These are phyloP conservation scores for Decapterus maruadsi DNA, from an alignment of 2,797 vertebrate species.

Conservation along the genomic window DNA sequence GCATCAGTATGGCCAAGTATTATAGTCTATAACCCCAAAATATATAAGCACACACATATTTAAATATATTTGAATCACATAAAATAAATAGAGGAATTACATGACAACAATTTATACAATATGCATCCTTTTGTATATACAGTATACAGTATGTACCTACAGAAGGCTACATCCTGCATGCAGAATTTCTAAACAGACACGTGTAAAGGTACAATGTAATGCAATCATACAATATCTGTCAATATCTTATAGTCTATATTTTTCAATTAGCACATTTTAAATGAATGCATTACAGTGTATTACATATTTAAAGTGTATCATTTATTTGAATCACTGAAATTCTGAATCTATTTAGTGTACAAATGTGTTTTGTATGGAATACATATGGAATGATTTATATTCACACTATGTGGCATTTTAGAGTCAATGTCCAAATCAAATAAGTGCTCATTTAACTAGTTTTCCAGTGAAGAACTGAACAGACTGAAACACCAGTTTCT, in stretches of 20 bases:
- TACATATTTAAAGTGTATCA: background rate
- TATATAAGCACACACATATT: background rate
- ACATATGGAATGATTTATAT: background rate
- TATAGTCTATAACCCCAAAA: background rate
- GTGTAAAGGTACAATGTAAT: background rate
- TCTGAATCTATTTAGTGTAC: background rate
- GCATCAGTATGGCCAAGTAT: background rate
- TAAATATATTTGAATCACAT: background rate
- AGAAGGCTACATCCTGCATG: background rate
- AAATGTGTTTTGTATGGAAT: too few relatives aligned
- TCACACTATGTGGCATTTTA: background rate
- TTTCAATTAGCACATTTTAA: background rate
- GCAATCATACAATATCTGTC: background rate
- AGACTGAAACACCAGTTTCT: too few relatives aligned
- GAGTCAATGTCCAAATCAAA: background rate
- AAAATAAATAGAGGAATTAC: background rate
- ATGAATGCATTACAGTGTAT: background rate
- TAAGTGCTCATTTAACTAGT: background rate
- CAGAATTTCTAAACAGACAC: background rate
- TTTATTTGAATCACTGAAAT: background rate
- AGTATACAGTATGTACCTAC: background rate
- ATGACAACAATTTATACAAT: background rate
- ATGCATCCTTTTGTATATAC: background rate
- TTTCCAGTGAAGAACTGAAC: too few relatives aligned
- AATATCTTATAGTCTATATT: background rate